Evolutionary conservation across 2,888 invertebrate genomes (phyloP), one percentile per base, ranked within the genome.

Genomic region (Lasioglossum vierecki): DNA sequence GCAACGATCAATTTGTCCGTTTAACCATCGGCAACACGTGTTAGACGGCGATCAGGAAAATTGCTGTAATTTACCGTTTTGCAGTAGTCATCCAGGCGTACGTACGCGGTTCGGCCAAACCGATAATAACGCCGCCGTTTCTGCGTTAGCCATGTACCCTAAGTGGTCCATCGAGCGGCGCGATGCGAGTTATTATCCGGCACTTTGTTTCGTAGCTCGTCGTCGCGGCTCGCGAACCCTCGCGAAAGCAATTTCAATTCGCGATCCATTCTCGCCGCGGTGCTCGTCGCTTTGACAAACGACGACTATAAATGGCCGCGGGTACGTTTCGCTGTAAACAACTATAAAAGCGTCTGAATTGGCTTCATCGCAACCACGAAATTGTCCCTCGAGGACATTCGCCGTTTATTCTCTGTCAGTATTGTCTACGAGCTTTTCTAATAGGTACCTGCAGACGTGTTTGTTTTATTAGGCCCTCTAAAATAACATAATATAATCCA

Each of bases 1-100:
- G 84, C 88, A 86, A 83, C 87, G 88, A 89, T 89, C 89, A 88
- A 89, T 88, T 89, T 89, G 83, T 81, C 82, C 83, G 81, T 57
- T 84, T 79, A 84, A 89, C 87, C 85, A 87, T 88, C 77, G 86
- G 82, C 82, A 89, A 90, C 88, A 85, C 89, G 88, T 88, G 89
- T 89, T 85, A 85, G 88, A 87, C 91, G 86, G 88, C 89, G 89
- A 88, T 89, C 89, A 84, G 87, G 88, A 87, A 91, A 90, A 93
- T 93, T 93, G 92, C 92, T 87, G 91, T 92, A 92, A 93, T 93
- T 91, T 89, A 89, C 88, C 89, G 89, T 92, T 93, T 93, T 90
- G 88, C 91, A 80, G 88, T 87, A 86, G 86, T 90, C 89, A 88
- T 88, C 79, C 79, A 82, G 81, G 84, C 83, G 85, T 86, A 75